phyloP scores from a whole-genome alignment of 2,113 vertebrate genomes.

The Cyanistes caeruleus region DNA sequence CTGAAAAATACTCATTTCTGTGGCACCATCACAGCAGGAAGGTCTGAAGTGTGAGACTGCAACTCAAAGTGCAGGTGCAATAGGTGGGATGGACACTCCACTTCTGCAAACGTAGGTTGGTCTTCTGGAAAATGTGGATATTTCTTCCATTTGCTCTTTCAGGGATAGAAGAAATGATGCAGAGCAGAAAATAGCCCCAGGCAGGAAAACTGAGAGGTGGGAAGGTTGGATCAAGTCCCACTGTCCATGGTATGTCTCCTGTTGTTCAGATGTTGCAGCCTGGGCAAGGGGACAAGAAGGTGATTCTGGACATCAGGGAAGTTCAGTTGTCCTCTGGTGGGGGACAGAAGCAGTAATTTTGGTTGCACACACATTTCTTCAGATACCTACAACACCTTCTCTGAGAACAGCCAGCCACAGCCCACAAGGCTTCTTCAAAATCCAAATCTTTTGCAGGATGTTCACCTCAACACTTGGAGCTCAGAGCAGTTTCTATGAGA shows the following conservation, averaged over 20 bases:
- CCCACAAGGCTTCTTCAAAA: background rate
- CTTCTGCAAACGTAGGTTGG: background rate
- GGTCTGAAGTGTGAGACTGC: background rate
- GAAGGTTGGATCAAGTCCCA: background rate
- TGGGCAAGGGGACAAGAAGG: background rate
- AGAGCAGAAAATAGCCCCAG: background rate
- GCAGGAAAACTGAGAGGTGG: background rate
- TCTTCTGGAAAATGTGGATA: background rate
- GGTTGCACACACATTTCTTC: background rate
- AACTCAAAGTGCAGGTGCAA: background rate
- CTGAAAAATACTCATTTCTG: background rate
- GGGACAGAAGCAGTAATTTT: background rate
- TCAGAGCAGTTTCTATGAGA: background rate
- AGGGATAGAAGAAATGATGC: background rate
- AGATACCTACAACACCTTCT: background rate
- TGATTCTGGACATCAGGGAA: background rate
- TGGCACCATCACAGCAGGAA: background rate
- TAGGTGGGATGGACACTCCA: background rate
- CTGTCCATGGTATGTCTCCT: background rate
- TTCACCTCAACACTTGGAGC: background rate
- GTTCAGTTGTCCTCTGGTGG: background rate
- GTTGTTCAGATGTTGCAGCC: background rate
- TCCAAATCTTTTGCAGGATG: background rate
- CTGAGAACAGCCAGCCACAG: background rate
- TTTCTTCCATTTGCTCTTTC: background rate